Percentiles rank a stretch among this genome's conserved stretches.
Conservation (phyloP, 2,113 vertebrate species). For the Proteles cristata region DNA sequence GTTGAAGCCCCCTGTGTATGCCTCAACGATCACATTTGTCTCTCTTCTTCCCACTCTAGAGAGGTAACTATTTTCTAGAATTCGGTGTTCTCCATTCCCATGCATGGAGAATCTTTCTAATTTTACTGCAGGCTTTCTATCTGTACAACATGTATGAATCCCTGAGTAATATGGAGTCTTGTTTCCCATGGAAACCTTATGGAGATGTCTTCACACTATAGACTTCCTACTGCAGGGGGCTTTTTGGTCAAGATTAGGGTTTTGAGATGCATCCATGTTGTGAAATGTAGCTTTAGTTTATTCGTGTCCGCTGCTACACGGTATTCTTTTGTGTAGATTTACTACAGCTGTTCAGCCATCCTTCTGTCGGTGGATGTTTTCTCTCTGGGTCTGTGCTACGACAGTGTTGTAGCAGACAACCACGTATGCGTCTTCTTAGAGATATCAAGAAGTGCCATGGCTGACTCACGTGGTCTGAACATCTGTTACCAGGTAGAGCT, state of each 20-base stretch:
- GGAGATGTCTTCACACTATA: background rate
- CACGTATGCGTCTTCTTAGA: background rate
- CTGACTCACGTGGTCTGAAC: background rate
- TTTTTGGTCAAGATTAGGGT: background rate
- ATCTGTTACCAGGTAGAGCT: background rate
- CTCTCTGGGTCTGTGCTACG: background rate
- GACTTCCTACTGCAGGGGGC: background rate
- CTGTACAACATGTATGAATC: background rate
- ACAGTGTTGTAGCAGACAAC: background rate
- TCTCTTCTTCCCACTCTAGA: background rate
- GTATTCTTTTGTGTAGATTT: background rate
- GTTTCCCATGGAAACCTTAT: background rate
- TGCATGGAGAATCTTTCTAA: background rate
- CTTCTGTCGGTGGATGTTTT: background rate
- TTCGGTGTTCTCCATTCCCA: background rate
- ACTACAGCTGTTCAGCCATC: background rate
- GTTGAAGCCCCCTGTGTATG: background rate
- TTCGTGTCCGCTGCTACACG: background rate
- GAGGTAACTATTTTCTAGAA: background rate
- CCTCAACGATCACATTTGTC: background rate
- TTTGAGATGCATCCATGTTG: background rate
- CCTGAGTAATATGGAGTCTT: background rate
- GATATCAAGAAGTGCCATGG: background rate
- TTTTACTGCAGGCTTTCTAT: background rate
- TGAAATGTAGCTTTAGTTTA: background rate